phyloP scores from a whole-genome alignment of 2,113 vertebrate species.

The Eubucco bourcierii region DNA sequence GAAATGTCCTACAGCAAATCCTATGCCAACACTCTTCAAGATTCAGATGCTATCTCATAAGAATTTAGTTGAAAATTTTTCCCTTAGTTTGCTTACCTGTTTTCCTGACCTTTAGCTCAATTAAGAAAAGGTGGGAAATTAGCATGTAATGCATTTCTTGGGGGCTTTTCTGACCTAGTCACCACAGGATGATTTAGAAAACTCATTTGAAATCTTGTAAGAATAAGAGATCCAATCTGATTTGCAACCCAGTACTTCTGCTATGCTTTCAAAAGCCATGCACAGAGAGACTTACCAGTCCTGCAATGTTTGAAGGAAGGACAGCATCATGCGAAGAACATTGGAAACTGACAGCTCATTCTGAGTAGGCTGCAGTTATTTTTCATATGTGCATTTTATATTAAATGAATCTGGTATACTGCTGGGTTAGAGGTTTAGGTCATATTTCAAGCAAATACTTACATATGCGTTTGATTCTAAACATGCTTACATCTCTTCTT shows the following conservation, averaged over 20 bases:
- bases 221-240: background rate
- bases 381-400: conserved; percentile 32
- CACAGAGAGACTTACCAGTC: background rate
- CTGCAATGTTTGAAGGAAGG: background rate
- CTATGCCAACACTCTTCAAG: background rate
- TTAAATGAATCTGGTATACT: conserved; percentile 22
- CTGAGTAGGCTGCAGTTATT: background rate
- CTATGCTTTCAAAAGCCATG: background rate
- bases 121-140: background rate
- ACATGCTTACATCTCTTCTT: conserved; percentile 4
- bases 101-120: background rate
- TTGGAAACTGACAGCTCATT: conserved; percentile 8
- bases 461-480: conserved; percentile 60
- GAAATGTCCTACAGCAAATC: conserved; percentile 11
- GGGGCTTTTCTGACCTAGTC: background rate
- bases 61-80: background rate
- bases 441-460: conserved; percentile 53
- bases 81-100: background rate
- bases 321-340: background rate
- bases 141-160: background rate
- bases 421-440: conserved; percentile 47
- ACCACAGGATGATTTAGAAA: background rate
- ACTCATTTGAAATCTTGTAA: background rate
- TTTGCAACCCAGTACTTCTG: background rate
- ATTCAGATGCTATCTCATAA: background rate